Evolutionary conservation across 2,797 vertebrate genomes (phyloP), one percentile per base, ranked within the genome.

Genomic region (Scomberomorus guttatus): DNA sequence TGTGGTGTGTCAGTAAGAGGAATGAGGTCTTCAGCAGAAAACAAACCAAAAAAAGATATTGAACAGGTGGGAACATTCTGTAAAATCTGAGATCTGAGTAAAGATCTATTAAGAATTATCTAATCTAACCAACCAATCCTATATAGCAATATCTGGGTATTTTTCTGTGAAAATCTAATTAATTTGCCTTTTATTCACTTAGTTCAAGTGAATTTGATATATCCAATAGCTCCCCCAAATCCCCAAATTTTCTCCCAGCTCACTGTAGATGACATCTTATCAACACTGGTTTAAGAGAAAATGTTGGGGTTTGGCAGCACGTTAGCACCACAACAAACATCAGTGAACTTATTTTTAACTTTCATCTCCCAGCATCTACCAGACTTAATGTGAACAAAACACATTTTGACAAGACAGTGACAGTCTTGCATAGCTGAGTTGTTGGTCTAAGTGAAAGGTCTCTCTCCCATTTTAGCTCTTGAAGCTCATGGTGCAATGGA

Each of bases 391-490:
- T 27, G 50, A 39, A 48, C 37, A 42, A 68, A 79, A 39, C 39
- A 37, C 1, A 6, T 44, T 67, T 46, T 61, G 42, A 63, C 5
- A 39, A n/a, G 24, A 67, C n/a, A n/a, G 71, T 56, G 61, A 67
- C 18, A 39, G 63, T 50, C n/a, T 57, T 24, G 34, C 14, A n/a
- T n/a, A 48, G 75, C 48, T 29, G 68, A 46, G 8, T 7, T 12
- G 12, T 2, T 13, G 48, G 32, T 42, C 22, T 46, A 22, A 10
- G 22, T 42, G 27, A 71, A 60, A 67, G 9, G 62, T 68, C 25
- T 46, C 5, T 15, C n/a, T 54, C 25, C 14, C 24, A 56, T 15
- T 55, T 62, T 37, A 75, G 18, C 48, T 44, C 52, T 60, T 37
- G 34, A 66, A 67, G 20, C 13, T 29, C 24, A 9, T 29, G 11